Evolutionary conservation across 1,140 invertebrate genomes (phyloP).

Genomic region (Zaprionus nigranus): DNA sequence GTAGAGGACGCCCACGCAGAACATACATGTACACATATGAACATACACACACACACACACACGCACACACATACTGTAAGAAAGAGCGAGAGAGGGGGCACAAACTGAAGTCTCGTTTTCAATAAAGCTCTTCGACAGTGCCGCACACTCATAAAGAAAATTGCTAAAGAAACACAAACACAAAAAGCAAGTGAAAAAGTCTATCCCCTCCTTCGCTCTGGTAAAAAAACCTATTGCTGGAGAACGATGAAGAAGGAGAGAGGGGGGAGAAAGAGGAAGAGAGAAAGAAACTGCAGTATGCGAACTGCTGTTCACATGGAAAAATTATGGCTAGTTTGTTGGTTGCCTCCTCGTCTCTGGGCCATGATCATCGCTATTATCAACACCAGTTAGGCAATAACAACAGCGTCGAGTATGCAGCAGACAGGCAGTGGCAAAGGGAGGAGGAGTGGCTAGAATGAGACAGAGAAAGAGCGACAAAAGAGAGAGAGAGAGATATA

Average conservation of each 20-base stretch:
- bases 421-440: conserved; percentile 6
- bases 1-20: conserved; percentile 29
- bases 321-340: conserved; percentile 70
- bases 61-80: not conserved
- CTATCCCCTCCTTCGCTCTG: not conserved
- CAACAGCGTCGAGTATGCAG: conserved; percentile 24
- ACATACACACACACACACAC: not conserved
- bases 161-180: conserved; percentile 44
- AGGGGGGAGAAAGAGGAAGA: not conserved
- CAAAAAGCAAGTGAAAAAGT: conserved; percentile 12
- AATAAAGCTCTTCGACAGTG: conserved; percentile 72
- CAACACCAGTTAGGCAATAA: conserved; percentile 76
- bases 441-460: not conserved
- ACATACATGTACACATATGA: not conserved
- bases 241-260: conserved; percentile 5
- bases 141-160: conserved; percentile 52
- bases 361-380: conserved; percentile 74
- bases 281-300: conserved; percentile 27
- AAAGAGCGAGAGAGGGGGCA: conserved; percentile 4
- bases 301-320: conserved; percentile 41
- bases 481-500: not conserved
- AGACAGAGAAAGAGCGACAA: not conserved
- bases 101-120: conserved; percentile 55
- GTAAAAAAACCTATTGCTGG: conserved; percentile 7
- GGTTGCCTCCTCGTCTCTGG: conserved; percentile 35